Evolutionary conservation across 2,888 invertebrate genomes (phyloP), one percentile per base, ranked within the genome.

Genomic region (Augochlorella aurata): DNA sequence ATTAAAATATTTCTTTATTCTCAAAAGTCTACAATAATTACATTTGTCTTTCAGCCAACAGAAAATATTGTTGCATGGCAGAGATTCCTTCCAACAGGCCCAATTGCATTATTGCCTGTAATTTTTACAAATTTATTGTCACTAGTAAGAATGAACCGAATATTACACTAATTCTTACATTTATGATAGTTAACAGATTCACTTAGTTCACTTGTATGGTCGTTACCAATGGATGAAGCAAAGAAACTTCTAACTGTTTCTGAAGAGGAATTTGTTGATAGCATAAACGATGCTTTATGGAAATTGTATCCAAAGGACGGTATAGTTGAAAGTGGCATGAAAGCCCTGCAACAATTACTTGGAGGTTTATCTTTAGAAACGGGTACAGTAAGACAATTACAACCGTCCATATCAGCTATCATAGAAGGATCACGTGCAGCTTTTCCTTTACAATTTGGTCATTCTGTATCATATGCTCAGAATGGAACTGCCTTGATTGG

Each of bases 1-100:
- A 24, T n/a, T 18, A 47, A 77, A 71, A 49, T 58, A 21, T 16
- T 58, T 21, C 29, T 45, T 2, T 24, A 29, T 14, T 44, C 9
- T 50, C 45, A 12, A 10, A 63, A 61, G 21, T 44, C 1, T 14
- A 14, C 58, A 67, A 75, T 58, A 24, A 76, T 65, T 67, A 16
- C n/a, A 70, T 52, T 70, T 50, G 45, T 66, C 38, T 82, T 86
- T 85, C 93, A 97, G 96, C 94, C 95, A 67, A 95, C 95, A 18
- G 96, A 96, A 75, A 99, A 99, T 94, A 95, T 95, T 47, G 97
- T 97, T 3, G 99, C 99, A 0, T 99, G 99, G 99, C 99, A 99
- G 93, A 95, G 99, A 85, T 99, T 99, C 94, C 94, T 99, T 82
- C 97, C 98, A 0, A 96, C 96, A 3, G 99, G 99, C 0, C 98